Percentiles rank a stretch among this genome's conserved stretches.
phyloP scores from a whole-genome alignment of 2,797 vertebrate genomes.

The Cuculus canorus region DNA sequence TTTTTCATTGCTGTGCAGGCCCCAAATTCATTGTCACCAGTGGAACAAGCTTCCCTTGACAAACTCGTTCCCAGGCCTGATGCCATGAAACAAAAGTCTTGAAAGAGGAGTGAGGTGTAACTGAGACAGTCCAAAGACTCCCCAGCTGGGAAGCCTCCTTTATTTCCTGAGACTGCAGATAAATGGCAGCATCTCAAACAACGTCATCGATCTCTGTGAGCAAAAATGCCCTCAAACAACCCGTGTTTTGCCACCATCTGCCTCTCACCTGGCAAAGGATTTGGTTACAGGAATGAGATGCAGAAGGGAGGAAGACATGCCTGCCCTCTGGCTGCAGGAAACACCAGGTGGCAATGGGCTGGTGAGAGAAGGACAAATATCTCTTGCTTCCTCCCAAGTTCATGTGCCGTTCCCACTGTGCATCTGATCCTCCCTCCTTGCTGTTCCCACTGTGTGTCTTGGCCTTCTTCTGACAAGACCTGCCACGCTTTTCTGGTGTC shows the following conservation, averaged over 20 bases:
- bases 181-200: neutral
- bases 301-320: neutral
- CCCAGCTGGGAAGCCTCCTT: neutral
- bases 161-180: neutral
- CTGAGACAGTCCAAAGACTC: neutral
- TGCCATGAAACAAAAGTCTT: neutral
- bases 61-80: neutral
- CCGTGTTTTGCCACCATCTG: neutral
- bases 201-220: neutral
- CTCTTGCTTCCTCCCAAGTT: neutral
- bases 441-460: no score
- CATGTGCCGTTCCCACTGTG: accelerated
- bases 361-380: neutral
- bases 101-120: neutral
- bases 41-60: neutral
- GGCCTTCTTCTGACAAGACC: neutral
- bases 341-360: accelerated
- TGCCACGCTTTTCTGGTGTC: accelerated
- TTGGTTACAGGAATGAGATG: neutral
- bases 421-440: neutral
- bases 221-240: neutral
- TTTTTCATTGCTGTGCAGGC: neutral
- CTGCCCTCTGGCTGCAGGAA: neutral
- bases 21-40: neutral
- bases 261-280: neutral